Conservation (phyloP, 2,113 vertebrate species). For the Chinchilla lanigera region DNA sequence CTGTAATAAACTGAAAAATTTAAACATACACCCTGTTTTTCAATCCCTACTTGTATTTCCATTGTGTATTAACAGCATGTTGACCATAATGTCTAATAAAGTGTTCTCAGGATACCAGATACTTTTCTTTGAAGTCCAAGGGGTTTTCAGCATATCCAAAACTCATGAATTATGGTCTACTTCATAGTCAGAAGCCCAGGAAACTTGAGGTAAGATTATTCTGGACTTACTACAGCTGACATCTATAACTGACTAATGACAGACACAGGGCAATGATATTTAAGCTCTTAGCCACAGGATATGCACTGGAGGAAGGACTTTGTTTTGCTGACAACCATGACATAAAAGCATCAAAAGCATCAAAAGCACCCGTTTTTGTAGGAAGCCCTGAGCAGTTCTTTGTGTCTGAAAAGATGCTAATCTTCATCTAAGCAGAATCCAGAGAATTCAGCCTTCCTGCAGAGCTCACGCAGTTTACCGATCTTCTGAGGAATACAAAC, state of each 20-base stretch:
- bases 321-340: neutral
- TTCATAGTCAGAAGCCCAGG: neutral
- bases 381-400: neutral
- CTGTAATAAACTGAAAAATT: neutral
- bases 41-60: neutral
- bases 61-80: neutral
- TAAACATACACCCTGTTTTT: neutral
- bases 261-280: neutral
- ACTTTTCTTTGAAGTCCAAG: slow-evolving; percentile 33
- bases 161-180: neutral
- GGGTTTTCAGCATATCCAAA: neutral
- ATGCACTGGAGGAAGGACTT: neutral
- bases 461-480: neutral
- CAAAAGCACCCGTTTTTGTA: neutral
- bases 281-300: neutral
- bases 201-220: neutral
- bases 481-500: neutral
- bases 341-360: neutral
- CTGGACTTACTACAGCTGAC: neutral
- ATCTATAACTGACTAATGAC: neutral
- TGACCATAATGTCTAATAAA: slow-evolving; percentile 34
- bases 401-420: neutral
- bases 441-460: neutral
- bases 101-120: neutral
- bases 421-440: neutral